These are phyloP conservation scores for Lepisosteus oculatus DNA, from an alignment of 2,113 vertebrate genomes.

Conservation along the genomic window DNA sequence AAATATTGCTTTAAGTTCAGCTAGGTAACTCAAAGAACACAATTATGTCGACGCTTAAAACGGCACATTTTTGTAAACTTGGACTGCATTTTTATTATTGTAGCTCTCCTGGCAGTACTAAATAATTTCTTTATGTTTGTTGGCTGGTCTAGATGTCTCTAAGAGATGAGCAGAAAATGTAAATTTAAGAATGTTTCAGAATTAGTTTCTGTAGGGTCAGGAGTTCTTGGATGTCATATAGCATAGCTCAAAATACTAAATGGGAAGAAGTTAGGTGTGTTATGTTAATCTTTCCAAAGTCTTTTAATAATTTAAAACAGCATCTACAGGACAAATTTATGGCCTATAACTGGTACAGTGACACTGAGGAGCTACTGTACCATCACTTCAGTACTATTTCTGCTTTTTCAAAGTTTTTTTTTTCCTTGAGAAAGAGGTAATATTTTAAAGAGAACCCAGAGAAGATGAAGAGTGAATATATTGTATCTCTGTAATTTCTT, in stretches of 20 bases:
- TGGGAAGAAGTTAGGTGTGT: neutral
- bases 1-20: neutral
- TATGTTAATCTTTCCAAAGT: conserved; percentile 15
- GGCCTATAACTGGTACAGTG: too few relatives aligned
- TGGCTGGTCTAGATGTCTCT: conserved; percentile 27
- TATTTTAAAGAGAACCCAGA: too few relatives aligned
- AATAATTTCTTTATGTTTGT: conserved; percentile 37
- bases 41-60: neutral
- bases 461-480: too few relatives aligned
- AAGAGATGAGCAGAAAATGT: neutral
- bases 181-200: neutral
- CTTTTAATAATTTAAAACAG: conserved; percentile 16
- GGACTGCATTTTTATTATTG: conserved; percentile 40
- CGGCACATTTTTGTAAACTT: conserved; percentile 25
- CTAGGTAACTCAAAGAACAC: neutral
- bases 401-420: too few relatives aligned
- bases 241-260: neutral
- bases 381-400: too few relatives aligned
- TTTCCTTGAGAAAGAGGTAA: too few relatives aligned
- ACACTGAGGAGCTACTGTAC: too few relatives aligned
- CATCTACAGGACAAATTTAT: conserved; percentile 1
- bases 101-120: conserved; percentile 44
- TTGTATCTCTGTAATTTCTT: too few relatives aligned
- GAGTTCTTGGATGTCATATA: neutral
- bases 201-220: conserved; percentile 2